Evolutionary conservation across 2,888 invertebrate species (phyloP).

Genomic region (Miltochrista miniata): DNA sequence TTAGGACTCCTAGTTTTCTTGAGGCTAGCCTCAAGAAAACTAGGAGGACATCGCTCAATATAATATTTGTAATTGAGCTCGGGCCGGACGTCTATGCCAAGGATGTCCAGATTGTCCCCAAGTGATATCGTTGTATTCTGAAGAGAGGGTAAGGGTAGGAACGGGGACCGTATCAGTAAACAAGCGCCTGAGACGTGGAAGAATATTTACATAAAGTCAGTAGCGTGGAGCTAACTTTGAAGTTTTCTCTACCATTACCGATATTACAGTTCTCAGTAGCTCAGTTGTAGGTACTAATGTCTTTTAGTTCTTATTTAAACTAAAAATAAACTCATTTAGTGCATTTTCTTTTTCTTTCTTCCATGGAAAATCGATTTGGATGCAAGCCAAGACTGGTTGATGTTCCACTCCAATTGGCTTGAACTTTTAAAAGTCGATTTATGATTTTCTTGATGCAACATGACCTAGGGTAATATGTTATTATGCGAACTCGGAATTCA

Average conservation of each 20-base stretch:
- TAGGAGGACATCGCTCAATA: too few species aligned
- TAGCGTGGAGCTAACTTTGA: slow-evolving; percentile 1
- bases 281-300: background rate
- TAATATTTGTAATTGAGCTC: too few species aligned
- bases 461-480: background rate
- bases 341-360: slow-evolving; percentile 2
- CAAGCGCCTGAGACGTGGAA: background rate
- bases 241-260: slow-evolving; percentile 1
- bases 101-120: too few species aligned
- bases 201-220: slow-evolving; percentile 7
- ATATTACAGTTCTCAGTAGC: background rate
- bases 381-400: slow-evolving; percentile 21
- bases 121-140: too few species aligned
- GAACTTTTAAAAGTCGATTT: slow-evolving; percentile 15
- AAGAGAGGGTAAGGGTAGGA: too few species aligned
- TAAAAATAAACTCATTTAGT: slow-evolving; percentile 4
- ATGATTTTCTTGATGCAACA: slow-evolving; percentile 3
- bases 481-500: too few species aligned
- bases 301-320: background rate
- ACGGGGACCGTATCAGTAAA: background rate
- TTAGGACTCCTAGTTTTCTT: too few species aligned
- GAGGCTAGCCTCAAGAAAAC: too few species aligned
- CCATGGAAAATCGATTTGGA: slow-evolving; percentile 29
- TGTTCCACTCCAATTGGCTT: slow-evolving; percentile 24
- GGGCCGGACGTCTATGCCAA: too few species aligned